These are phyloP conservation scores for Sebastes cheni DNA, from an alignment of 2,797 vertebrate genomes.

Conservation along the genomic window DNA sequence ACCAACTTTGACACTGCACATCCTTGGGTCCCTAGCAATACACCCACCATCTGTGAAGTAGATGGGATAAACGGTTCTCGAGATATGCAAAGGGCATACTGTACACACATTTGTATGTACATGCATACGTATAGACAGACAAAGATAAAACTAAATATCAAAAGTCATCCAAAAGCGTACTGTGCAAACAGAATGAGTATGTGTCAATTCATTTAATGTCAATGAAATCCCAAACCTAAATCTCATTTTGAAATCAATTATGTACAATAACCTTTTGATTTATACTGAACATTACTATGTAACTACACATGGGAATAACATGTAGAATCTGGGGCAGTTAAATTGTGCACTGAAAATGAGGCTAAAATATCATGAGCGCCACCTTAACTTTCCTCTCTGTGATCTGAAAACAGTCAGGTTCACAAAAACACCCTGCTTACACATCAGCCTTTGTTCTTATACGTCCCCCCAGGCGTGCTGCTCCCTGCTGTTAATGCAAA, in stretches of 20 bases:
- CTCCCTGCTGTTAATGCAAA: conserved; percentile 56
- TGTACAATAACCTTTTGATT: neutral
- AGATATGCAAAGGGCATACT: neutral
- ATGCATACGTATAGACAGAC: neutral
- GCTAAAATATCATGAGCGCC: conserved; percentile 3
- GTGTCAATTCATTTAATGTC: neutral
- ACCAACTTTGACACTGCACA: neutral
- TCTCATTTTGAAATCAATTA: neutral
- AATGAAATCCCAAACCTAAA: neutral
- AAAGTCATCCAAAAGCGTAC: neutral
- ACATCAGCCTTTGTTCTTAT: conserved; percentile 55
- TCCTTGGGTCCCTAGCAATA: neutral
- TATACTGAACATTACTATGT: neutral
- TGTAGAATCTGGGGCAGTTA: neutral
- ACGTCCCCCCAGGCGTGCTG: conserved; percentile 42
- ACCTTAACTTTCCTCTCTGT: neutral
- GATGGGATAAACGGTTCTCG: neutral
- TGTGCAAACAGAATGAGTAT: neutral
- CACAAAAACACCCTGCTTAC: conserved; percentile 34
- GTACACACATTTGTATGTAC: too few species aligned
- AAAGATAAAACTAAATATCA: neutral
- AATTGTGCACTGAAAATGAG: neutral
- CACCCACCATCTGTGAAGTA: neutral
- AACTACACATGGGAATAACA: neutral
- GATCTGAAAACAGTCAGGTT: conserved; percentile 43